Evolutionary conservation across 2,888 invertebrate species (phyloP), one percentile per base, ranked within the genome.

Genomic region (Scaptomyza tumidula): DNA sequence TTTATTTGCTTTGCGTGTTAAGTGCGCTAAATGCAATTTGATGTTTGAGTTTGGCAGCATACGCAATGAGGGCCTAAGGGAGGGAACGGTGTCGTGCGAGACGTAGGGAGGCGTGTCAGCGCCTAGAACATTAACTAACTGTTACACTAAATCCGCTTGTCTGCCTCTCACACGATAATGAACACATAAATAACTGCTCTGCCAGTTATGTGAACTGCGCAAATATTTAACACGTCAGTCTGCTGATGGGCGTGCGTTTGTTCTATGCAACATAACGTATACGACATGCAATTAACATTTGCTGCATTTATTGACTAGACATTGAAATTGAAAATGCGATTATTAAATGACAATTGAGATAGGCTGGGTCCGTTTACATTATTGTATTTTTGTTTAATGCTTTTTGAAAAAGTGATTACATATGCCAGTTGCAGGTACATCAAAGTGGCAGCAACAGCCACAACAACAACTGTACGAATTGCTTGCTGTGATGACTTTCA

Each of bases 11-110:
- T 77, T 82, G 88, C 85, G 83, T 84, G 88, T 71, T 75, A 73
- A 77, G 73, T 82, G 80, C 78, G 84, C 85, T 84, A 85, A 84
- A 87, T 82, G 77, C 72, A 70, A 77, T 87, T 87, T 82, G 75
- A 88, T 85, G 86, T 70, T 73, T 45, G 56, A 50, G 66, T 68
- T 65, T 65, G 43, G 41, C 27, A 41, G 57, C 53, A 27, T 44
- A 37, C 45, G 50, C 39, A 56, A 35, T 46, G 37, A n/a, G 9
- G 13, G 44, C 33, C 46, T 44, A n/a, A 33, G 54, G 31, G 31
- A 2, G 14, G 14, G n/a, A 7, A 9, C 16, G n/a, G 27, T 14
- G 14, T 14, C 39, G 14, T 11, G 13, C 24, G 13, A 13, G 37
- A 14, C 6, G n/a, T n/a, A 7, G 13, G 14, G 54, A 54, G 63